Base-by-base conservation (phyloP, 2,888 invertebrate genomes). In the Augiades crinisus region DNA sequence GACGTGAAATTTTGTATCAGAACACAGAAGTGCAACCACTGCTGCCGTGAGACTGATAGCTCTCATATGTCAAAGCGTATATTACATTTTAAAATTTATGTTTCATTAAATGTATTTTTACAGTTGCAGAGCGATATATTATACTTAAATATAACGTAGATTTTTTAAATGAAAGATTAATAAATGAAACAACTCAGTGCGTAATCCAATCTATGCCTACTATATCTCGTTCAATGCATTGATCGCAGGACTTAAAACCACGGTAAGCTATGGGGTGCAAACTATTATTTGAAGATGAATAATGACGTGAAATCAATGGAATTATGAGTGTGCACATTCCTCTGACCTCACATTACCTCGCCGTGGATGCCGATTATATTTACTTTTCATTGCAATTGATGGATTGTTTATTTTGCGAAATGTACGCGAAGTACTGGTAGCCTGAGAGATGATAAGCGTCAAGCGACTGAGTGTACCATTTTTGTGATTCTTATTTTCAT, bases 271-370 rank as follows among this genome's bases (percentile, higher is more conserved):
- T 84, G 73, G 85, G 84, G 86, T 84, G 87, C 80, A 84, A 87
- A 87, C 79, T 84, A 83, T 83, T 84, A 81, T 82, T 80, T 78
- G 82, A 85, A 78, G 79, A 81, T 87, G 85, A 88, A 70, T 86
- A 83, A 88, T 87, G 83, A 75, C 75, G 61, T 60, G 64, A 72
- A 83, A 77, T 79, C 79, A 75, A 74, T 77, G 78, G 81, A 76
- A 79, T 80, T 81, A 78, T 86, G 85, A 86, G 78, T 79, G 69
- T 79, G 86, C 87, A 81, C 79, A 84, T 81, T 86, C 83, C 74
- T 78, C 70, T 77, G 72, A 77, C 78, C 82, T 72, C 54, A 59
- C 63, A 47, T 43, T 47, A 44, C 50, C 14, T 56, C 58, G 53
- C 54, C 46, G 52, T 34, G 56, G 40, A 41, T 56, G 61, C 57